Evolutionary conservation across 2,113 vertebrate species (phyloP).

Genomic region (Pluvialis apricaria): DNA sequence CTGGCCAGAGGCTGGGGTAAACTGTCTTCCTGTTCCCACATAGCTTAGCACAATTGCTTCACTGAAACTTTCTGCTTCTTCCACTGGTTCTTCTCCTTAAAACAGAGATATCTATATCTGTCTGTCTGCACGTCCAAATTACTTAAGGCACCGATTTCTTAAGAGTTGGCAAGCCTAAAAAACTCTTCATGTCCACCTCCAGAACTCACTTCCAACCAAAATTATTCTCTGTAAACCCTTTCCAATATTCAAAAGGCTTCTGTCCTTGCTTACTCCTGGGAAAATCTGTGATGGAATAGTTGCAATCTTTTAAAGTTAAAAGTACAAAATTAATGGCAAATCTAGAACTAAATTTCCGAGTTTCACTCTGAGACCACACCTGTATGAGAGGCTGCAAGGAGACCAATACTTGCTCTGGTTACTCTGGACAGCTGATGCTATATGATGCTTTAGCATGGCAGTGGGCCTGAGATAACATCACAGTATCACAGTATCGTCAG

Average conservation of each 20-base stretch:
- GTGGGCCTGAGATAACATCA: not conserved
- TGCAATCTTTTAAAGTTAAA: not conserved
- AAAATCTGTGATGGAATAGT: not conserved
- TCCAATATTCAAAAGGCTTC: not conserved
- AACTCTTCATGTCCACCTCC: not conserved
- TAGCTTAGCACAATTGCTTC: not conserved
- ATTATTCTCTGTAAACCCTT: not conserved
- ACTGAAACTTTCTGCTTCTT: not conserved
- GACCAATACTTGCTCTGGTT: not conserved
- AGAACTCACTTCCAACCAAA: not conserved
- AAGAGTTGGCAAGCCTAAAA: not conserved
- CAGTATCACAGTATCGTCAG: too few relatives aligned
- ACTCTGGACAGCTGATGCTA: not conserved
- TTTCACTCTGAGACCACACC: not conserved
- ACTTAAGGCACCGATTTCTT: not conserved
- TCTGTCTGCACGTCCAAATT: not conserved
- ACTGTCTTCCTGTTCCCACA: not conserved
- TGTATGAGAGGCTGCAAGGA: not conserved
- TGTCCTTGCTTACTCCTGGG: not conserved
- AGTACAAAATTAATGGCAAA: not conserved
- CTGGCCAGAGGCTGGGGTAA: not conserved
- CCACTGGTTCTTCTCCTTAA: not conserved
- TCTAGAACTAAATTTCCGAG: not conserved
- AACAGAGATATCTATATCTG: not conserved
- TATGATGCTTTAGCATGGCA: not conserved